Base-by-base conservation (phyloP, 2,888 invertebrate species). In the Scaptomyza cyrtandrae region DNA sequence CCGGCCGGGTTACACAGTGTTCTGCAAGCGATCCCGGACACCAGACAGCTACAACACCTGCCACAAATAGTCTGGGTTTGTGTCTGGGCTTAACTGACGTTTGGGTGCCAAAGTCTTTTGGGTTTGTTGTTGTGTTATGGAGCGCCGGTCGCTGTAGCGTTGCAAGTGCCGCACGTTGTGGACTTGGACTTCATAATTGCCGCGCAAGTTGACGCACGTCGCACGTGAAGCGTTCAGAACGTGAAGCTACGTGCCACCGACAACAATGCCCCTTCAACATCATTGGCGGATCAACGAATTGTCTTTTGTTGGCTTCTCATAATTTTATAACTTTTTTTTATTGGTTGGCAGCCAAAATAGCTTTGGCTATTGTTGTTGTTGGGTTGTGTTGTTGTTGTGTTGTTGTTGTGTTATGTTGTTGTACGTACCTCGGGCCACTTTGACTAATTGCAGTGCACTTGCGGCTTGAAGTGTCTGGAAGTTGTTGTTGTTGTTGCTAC, bases 401-500 rank as follows among this genome's bases (percentile, higher is more conserved):
- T n/a, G n/a, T n/a, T n/a, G n/a, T n/a, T n/a, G n/a, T n/a, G n/a
- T 24, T 24, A 3, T 24, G 24, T 24, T 24, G 24, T 24, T 1
- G 24, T 24, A 24, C 24, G 24, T 4, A 24, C 24, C 24, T 3
- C n/a, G 62, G 60, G 79, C 73, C 77, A 78, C 81, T 88, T 84
- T 84, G 84, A 85, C 87, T 86, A 86, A 86, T 88, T 85, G 87
- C 87, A 86, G 80, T 86, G 77, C 79, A 88, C 84, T 85, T 83
- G 86, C 74, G 68, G 65, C 80, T 66, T 60, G 66, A 63, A 71
- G 80, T 81, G 61, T 73, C 64, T 78, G 71, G 49, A 49, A 67
- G 74, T 78, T 78, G 82, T 82, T 80, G 82, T 65, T 69, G 77
- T 62, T 48, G 31, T 9, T 31, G 74, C 75, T 77, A 79, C 80